Base-by-base conservation (phyloP, 2,888 invertebrate genomes). In the Osmoderma eremita region DNA sequence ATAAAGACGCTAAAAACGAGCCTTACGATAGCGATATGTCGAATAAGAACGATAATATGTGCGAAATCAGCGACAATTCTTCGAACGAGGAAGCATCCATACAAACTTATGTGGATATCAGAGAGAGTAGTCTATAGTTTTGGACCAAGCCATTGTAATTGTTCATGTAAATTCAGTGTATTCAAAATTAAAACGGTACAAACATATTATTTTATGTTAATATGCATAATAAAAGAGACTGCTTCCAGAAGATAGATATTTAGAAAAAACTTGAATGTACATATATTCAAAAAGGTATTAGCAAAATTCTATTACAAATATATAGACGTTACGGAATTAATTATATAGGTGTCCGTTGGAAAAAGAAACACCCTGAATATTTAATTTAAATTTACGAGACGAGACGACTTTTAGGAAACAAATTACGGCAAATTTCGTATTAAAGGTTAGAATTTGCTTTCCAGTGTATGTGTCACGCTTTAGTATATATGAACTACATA, bases 51-150 rank as follows among this genome's bases (percentile, higher is more conserved):
- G 6, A 17, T 39, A 53, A 18, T 39, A 42, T 38, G 18, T 20
- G 38, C 15, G 38, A 17, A 54, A 24, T 38, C 13, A 64, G 50
- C 30, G 45, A 48, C 20, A 39, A n/a, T 3, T 22, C 48, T n/a
- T 24, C 30, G 17, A 17, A 54, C 41, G 48, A 48, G 18, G 48
- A 45, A 10, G 36, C 13, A 30, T 45, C 45, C n/a, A 30, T 30
- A 45, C 49, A 38, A 48, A 65, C 38, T 18, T 56, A 49, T 48
- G 54, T 65, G 8, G 61, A 58, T 45, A 50, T 68, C 24, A 64
- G 51, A 58, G 65, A 68, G 45, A 68, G 68, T 61, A 68, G 68
- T 13, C 45, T 68, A 48, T 68, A 68, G 50, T 68, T 30, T 61
- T 10, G 39, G 42, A 22, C 24, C n/a, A 49, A n/a, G 4, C 18